Base-by-base conservation (phyloP, 2,888 invertebrate genomes). In the Scrobipalpa atriplicella region DNA sequence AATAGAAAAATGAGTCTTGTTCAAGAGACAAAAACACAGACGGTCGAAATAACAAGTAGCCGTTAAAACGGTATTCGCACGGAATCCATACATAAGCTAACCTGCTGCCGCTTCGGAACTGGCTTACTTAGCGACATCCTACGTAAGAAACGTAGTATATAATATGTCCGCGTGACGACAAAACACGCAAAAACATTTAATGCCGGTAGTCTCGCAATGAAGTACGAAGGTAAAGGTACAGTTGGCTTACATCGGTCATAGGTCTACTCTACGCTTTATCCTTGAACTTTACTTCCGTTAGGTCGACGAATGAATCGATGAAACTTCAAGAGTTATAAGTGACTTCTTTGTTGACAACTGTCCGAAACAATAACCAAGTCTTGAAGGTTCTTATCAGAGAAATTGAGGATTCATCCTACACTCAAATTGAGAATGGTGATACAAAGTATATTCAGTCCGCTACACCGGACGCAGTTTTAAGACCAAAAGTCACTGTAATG, bases 41-140 rank as follows among this genome's bases (percentile, higher is more conserved):
- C 43, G 13, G 43, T 13, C 43, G 16, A 47, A 47, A 10, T 16
- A 47, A 16, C 6, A 16, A n/a, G n/a, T 10, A n/a, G 47, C 16
- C 16, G 6, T 16, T 47, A 47, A 47, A 47, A 16, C 47, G 47
- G 47, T 47, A 16, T 47, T 16, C 16, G 2, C 10, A 10, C 47
- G 47, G 47, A 47, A 47, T 47, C 47, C 47, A 47, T 47, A 47
- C 47, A 16, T 47, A 47, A n/a, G 47, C 47, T 47, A n/a, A 47
- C n/a, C n/a, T 47, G 2, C 47, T 47, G 16, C n/a, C n/a, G 47
- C 16, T 47, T 47, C 47, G 47, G 16, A 47, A 47, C 5, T 16
- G 47, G 10, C 16, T 11, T n/a, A 47, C 47, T 47, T 47, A 43
- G 11, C 13, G 13, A 43, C 43, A 43, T 43, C 11, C 13, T 43